phyloP scores from a whole-genome alignment of 2,888 invertebrate species.

The Cephus sareptanus region DNA sequence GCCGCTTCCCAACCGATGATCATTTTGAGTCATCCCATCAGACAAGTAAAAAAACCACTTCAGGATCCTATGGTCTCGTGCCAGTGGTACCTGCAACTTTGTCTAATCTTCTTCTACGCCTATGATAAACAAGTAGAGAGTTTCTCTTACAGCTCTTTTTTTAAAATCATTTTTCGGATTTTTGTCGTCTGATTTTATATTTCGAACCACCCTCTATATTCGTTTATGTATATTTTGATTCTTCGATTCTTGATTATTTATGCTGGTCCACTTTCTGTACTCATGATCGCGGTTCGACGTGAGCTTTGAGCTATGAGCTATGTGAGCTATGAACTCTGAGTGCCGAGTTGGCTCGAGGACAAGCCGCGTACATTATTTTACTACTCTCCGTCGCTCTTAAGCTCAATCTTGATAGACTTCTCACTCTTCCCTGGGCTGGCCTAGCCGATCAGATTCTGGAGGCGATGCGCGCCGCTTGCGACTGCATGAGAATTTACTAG shows the following conservation, averaged over 20 bases:
- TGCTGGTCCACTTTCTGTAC: not conserved
- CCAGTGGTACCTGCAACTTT: not conserved
- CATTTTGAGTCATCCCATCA: not conserved
- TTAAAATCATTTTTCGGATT: not conserved
- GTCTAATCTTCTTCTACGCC: not conserved
- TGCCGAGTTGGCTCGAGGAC: not conserved
- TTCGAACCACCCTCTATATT: not conserved
- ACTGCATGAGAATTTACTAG: slow-evolving; percentile 25
- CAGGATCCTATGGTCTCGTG: not conserved
- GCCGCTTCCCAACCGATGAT: not conserved
- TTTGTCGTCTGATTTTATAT: not conserved
- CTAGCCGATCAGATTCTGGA: not conserved
- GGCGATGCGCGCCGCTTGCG: slow-evolving; percentile 14
- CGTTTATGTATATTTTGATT: not conserved
- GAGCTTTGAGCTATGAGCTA: not conserved
- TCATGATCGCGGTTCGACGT: not conserved
- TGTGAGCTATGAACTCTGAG: not conserved
- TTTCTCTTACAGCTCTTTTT: not conserved
- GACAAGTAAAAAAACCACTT: not conserved
- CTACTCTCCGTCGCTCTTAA: not conserved
- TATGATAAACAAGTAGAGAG: not conserved
- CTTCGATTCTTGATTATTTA: not conserved
- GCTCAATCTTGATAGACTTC: not conserved
- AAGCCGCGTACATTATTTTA: not conserved
- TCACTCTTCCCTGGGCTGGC: not conserved